Evolutionary conservation across 2,113 vertebrate species (phyloP).

Genomic region (Poecile atricapillus): DNA sequence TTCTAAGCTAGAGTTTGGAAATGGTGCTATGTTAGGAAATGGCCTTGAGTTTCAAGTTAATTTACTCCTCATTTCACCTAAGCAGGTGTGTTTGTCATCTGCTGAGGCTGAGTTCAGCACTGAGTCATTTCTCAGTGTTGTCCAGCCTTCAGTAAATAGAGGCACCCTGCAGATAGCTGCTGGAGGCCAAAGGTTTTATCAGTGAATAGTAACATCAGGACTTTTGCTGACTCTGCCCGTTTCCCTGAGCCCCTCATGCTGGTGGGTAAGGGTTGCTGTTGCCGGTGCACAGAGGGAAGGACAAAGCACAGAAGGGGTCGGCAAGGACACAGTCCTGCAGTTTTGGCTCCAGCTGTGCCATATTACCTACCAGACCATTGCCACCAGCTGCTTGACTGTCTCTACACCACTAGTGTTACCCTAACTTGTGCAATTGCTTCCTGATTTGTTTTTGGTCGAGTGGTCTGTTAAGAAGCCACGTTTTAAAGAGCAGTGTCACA

Average conservation of each 20-base stretch:
- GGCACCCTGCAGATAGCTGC: neutral
- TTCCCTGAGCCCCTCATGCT: neutral
- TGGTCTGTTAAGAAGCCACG: neutral
- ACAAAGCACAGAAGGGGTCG: fast-evolving
- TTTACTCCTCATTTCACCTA: neutral
- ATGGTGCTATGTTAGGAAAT: neutral
- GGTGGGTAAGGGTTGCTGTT: neutral
- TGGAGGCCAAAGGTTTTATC: neutral
- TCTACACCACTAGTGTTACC: neutral
- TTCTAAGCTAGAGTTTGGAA: neutral
- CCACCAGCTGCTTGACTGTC: neutral
- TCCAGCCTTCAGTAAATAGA: neutral
- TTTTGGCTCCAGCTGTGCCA: neutral
- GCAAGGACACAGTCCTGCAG: fast-evolving
- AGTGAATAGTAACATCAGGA: neutral
- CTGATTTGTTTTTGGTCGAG: neutral
- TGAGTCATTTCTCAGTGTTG: neutral
- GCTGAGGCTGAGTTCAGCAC: neutral
- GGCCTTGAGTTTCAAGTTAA: neutral
- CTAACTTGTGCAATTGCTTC: neutral
- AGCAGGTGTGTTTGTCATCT: neutral
- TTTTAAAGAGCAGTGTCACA: neutral
- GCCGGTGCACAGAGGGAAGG: fast-evolving
- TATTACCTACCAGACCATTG: neutral
- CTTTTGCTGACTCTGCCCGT: neutral